phyloP scores from a whole-genome alignment of 2,888 invertebrate genomes.

The Cybosia mesomella region DNA sequence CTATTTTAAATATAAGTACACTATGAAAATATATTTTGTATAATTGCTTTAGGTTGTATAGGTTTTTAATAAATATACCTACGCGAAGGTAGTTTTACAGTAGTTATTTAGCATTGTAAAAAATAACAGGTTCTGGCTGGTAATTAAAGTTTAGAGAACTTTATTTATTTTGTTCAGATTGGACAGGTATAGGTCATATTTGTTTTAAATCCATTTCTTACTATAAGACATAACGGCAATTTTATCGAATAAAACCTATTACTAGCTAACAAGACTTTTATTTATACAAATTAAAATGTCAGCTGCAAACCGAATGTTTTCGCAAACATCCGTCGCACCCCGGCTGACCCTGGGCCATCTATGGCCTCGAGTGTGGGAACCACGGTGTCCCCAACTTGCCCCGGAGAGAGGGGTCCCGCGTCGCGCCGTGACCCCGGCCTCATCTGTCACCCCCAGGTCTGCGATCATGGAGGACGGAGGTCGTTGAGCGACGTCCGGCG shows the following conservation, averaged over 20 bases:
- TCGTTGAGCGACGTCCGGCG: too few species aligned
- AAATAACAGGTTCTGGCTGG: constrained; percentile 75
- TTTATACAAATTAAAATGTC: constrained; percentile 20
- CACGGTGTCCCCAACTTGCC: too few species aligned
- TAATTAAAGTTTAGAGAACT: constrained; percentile 72
- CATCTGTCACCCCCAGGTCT: too few species aligned
- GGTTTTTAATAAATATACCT: constrained; percentile 66
- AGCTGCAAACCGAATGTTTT: not conserved
- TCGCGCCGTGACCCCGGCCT: too few species aligned
- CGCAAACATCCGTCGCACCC: too few species aligned
- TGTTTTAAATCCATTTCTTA: constrained; percentile 71
- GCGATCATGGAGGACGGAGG: too few species aligned
- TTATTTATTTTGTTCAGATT: constrained; percentile 80
- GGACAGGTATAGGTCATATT: constrained; percentile 70
- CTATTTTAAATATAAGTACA: constrained; percentile 78
- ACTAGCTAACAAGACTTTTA: constrained; percentile 52
- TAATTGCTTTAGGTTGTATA: constrained; percentile 85
- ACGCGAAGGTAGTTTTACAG: constrained; percentile 67
- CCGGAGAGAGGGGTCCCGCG: too few species aligned
- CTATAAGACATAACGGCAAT: constrained; percentile 74
- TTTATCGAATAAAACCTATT: constrained; percentile 72
- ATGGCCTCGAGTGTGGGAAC: too few species aligned
- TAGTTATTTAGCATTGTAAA: constrained; percentile 76
- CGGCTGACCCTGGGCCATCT: too few species aligned
- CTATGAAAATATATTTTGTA: constrained; percentile 81